Conservation (phyloP, 2,113 vertebrate species). For the Entomyzon cyanotis region DNA sequence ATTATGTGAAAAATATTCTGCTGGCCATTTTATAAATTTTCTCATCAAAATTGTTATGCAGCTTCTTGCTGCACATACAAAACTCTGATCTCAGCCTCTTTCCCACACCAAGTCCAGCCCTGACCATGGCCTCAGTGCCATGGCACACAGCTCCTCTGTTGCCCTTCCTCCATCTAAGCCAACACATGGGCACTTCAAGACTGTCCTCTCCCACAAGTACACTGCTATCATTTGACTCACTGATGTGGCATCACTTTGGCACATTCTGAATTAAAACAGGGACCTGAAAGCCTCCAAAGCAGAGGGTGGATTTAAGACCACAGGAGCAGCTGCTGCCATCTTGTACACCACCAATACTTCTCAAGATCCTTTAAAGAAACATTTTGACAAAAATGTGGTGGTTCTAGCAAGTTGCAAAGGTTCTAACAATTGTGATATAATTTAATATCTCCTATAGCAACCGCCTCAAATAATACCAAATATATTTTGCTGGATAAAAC, state of each 20-base stretch:
- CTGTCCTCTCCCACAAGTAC: neutral
- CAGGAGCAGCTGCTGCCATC: neutral
- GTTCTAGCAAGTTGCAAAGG: neutral
- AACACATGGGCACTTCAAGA: neutral
- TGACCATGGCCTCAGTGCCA: neutral
- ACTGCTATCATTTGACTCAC: fast-evolving
- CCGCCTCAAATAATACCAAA: neutral
- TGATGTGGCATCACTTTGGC: neutral
- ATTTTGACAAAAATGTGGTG: neutral
- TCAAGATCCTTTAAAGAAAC: neutral
- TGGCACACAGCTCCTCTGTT: neutral
- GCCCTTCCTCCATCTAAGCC: neutral
- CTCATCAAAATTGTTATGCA: neutral
- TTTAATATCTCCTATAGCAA: neutral
- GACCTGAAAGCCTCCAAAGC: neutral
- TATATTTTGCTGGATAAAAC: neutral
- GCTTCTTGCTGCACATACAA: neutral
- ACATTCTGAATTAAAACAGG: neutral
- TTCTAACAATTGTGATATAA: neutral
- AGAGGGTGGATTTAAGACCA: neutral
- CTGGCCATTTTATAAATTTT: neutral
- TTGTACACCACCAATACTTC: neutral
- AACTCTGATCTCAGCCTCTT: neutral
- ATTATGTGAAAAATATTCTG: neutral
- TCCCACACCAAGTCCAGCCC: neutral